Evolutionary conservation across 1,140 invertebrate genomes (phyloP), one percentile per base, ranked within the genome.

Genomic region (Caerostris darwini): DNA sequence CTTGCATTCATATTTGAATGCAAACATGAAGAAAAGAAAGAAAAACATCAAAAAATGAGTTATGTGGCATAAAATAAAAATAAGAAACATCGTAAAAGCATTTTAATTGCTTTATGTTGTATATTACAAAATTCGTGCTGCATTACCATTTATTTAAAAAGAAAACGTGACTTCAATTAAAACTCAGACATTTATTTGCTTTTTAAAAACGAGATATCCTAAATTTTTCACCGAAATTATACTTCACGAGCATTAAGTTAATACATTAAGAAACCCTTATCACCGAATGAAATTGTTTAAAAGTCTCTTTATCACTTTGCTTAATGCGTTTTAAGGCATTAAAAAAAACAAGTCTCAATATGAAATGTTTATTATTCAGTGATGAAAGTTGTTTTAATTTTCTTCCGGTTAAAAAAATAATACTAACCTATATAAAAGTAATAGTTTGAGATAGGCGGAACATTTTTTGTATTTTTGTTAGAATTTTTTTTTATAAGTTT

Each of bases 241-340:
- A 17, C 61, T 64, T 64, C 50, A 77, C 12, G 71, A 77, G 71
- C 34, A 34, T 77, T 53, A 77, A 53, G 19, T 77, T 77, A 34
- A 77, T 77, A 50, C 12, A 77, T 50, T 77, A 77, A 77, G 71
- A 8, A 77, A 12, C 71, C 10, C 71, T 77, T 77, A 77, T 77
- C 71, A 5, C 19, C 34, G 12, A 77, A 77, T 50, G 34, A 77
- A 77, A 50, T 77, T 7, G 34, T 50, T 77, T 77, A 50, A 53
- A 77, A 50, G 71, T 14, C 34, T 77, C 71, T 53, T 77, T 77
- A 77, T 77, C 71, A 77, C 34, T 50, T 53, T 34, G 34, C 71
- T 50, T 77, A 50, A 77, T 50, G 50, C 8, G 53, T 77, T 71
- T 71, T 71, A 34, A 53, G 50, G 7, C 69, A 71, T 19, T 50